Evolutionary conservation across 2,113 vertebrate species (phyloP), one percentile per base, ranked within the genome.

Genomic region (Prochilodus magdalenae): DNA sequence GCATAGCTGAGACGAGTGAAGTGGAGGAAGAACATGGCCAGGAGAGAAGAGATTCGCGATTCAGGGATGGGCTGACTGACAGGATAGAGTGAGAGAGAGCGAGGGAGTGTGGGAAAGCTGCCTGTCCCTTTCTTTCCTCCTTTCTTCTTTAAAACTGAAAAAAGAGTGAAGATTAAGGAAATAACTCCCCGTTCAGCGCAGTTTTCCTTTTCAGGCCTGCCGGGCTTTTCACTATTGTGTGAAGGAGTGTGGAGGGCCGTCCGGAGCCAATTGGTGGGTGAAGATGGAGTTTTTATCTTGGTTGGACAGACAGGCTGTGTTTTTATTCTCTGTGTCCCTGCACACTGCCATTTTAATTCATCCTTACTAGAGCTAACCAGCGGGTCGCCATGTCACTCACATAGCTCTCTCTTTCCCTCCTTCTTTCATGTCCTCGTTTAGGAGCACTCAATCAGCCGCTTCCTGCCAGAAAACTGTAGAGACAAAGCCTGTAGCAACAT

Each of bases 11-110:
- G 65, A 65, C 57, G 29, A 73, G 60, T 84, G 65, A 75, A 85
- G 82, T 16, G 57, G 84, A 89, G 87, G 86, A 75, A 75, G 75
- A n/a, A 74, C 30, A 27, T 1, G 1, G 57, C 57, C 53, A 76
- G 55, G 63, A 29, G 62, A 79, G 79, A 44, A 53, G 65, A 30
- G 86, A 90, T 79, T 86, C 86, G 86, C 16, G 51, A 90, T 87
- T 90, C 84, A 91, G 83, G 80, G 83, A 86, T 71, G 73, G 57
- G 88, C 78, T 88, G 87, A 91, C 90, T 90, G 85, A 85, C 89
- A 79, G 89, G 82, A 62, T 30, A 49, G 51, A 51, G 51, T 1
- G 84, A 62, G 55, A 36, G 36, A 47, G 59, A 57, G 51, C 47
- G 63, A 81, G 24, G 62, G 51, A 86, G 49, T 74, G 69, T 80